phyloP scores from a whole-genome alignment of 2,888 invertebrate genomes.

The Agrotis puta region DNA sequence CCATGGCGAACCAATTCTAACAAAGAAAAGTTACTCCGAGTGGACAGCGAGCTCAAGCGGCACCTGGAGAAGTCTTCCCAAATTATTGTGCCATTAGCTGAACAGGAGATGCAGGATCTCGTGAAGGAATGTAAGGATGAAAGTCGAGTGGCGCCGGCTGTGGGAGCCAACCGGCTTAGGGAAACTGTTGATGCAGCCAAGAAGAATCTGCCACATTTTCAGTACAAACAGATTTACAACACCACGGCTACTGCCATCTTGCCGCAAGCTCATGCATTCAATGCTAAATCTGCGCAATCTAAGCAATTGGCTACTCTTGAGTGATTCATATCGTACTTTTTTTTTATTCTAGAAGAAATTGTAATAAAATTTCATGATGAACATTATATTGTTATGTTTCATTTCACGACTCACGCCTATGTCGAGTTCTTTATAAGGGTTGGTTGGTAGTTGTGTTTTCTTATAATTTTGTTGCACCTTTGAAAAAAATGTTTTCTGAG shows the following conservation, averaged over 20 bases:
- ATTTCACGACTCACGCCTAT: not conserved
- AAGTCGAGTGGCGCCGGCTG: constrained; percentile 58
- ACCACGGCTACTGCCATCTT: constrained; percentile 82
- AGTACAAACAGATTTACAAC: constrained; percentile 81
- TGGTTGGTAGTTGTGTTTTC: no score
- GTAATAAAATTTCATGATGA: constrained; percentile 16
- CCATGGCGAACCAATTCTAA: constrained; percentile 85
- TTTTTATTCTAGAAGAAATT: not conserved
- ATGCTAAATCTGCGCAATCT: constrained; percentile 29
- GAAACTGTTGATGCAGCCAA: constrained; percentile 83
- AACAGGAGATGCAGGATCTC: constrained; percentile 78
- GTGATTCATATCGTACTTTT: constrained; percentile 18
- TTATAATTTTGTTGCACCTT: no score
- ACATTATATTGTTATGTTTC: constrained; percentile 1
- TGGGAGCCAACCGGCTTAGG: constrained; percentile 73
- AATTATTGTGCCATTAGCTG: constrained; percentile 75
- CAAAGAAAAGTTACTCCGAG: constrained; percentile 82
- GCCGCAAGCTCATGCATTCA: constrained; percentile 73
- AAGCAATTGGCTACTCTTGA: constrained; percentile 23
- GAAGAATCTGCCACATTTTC: constrained; percentile 83
- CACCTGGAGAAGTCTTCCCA: constrained; percentile 77
- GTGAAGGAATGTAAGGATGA: constrained; percentile 78
- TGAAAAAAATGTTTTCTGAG: no score
- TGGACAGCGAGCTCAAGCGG: constrained; percentile 82
- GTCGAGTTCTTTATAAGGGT: no score